Evolutionary conservation across 2,888 invertebrate species (phyloP), one percentile per base, ranked within the genome.

Genomic region (Entomobrya multifasciata): DNA sequence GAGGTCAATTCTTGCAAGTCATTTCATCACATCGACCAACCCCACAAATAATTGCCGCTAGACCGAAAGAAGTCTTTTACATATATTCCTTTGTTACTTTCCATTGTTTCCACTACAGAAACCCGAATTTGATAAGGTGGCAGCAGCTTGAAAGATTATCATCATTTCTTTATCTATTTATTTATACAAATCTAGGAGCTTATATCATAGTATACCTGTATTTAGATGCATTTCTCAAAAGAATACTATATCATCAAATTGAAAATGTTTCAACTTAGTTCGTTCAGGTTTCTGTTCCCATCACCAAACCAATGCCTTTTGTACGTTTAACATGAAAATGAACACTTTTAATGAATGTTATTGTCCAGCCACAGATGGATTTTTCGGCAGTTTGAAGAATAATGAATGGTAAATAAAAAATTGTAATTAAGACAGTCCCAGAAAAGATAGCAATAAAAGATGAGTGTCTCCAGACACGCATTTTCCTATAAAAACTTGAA

Each of bases 401-500:
- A n/a, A 22, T 15, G 13, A 72, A 49, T 52, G 52, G 36, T 72
- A 72, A 72, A 72, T 72, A 70, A 74, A 82, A 79, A 57, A 65
- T 13, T 74, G 70, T 82, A 84, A 84, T 84, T 84, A 84, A 60
- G 62, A 25, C 20, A 47, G 27, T 20, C 20, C 20, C 10, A 22
- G 49, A 27, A 76, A 65, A 83, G 41, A 41, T 15, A 67, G 41
- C 11, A 11, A n/a, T 15, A 5, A 49, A 27, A 72, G 81, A 72
- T 22, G 67, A 77, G 76, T 84, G 84, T 84, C 84, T 84, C 77
- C 77, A 77, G 84, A 77, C 84, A 84, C 70, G 84, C 65, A 84
- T 76, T 84, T 83, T 82, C 62, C 49, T 52, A 52, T 52, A 25
- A 52, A 49, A 1, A 11, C 36, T 30, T n/a, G 41, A 30, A 22